Percentiles rank a stretch among this genome's conserved stretches.
These are phyloP conservation scores for Paraescarpia echinospica DNA, from an alignment of 1,140 invertebrate species.

Conservation along the genomic window DNA sequence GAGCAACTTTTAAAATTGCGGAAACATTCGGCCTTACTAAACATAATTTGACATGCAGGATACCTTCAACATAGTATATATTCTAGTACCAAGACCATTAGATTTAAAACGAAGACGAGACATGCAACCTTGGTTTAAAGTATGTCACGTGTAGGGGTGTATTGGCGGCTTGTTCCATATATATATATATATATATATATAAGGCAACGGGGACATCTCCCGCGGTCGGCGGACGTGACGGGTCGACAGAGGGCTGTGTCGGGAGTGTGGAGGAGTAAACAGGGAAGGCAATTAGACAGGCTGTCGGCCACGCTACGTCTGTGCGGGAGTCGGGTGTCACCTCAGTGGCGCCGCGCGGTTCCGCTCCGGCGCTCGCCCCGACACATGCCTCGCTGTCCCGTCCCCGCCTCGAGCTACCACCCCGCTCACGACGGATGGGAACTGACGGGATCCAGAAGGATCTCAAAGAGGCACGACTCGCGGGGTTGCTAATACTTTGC, in stretches of 20 bases:
- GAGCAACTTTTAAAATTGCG: too few species aligned
- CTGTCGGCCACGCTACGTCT: not conserved
- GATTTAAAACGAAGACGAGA: too few species aligned
- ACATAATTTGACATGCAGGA: too few species aligned
- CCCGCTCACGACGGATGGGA: not conserved
- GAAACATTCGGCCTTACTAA: too few species aligned
- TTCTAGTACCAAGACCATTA: too few species aligned
- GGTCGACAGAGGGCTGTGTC: not conserved
- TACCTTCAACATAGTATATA: too few species aligned
- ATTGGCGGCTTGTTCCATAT: too few species aligned
- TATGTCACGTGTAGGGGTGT: too few species aligned
- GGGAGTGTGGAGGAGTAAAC: not conserved
- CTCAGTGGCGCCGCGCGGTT: not conserved
- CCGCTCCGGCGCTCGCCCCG: not conserved
- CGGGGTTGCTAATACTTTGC: not conserved
- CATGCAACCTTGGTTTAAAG: too few species aligned
- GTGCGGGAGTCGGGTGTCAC: not conserved
- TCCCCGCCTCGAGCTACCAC: not conserved
- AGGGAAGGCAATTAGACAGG: not conserved
- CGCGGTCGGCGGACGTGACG: not conserved
- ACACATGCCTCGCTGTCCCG: not conserved
- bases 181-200: too few species aligned
- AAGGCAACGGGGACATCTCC: not conserved
- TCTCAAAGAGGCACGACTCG: not conserved
- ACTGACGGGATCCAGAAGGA: not conserved